These are phyloP conservation scores for Chaetura pelagica DNA, from an alignment of 2,113 vertebrate species.

Conservation along the genomic window DNA sequence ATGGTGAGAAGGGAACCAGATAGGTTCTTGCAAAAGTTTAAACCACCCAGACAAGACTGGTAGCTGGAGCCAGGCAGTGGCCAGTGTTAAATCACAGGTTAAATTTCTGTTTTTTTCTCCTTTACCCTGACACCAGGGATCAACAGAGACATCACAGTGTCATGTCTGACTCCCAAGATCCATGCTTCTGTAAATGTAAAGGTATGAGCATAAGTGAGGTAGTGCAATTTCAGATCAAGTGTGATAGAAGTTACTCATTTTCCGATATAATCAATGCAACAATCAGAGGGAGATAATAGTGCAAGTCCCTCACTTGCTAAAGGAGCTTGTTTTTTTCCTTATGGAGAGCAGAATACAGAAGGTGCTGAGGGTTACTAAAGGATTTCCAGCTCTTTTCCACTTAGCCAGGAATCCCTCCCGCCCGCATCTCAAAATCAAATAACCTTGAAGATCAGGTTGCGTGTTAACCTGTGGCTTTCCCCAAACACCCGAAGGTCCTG, in stretches of 20 bases:
- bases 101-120: neutral
- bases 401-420: neutral
- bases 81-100: conserved; percentile 28
- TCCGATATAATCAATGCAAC: conserved; percentile 51
- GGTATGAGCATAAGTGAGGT: conserved; percentile 17
- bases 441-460: neutral
- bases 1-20: neutral
- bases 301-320: neutral
- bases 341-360: neutral
- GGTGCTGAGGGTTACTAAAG: neutral
- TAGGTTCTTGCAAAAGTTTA: neutral
- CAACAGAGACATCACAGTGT: conserved; percentile 38
- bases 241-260: conserved; percentile 66
- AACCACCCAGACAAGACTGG: neutral
- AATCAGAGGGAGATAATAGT: conserved; percentile 13
- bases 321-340: neutral
- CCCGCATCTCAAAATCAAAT: neutral
- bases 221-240: conserved; percentile 46
- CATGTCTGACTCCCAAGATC: neutral
- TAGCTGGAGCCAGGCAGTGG: conserved; percentile 13
- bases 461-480: neutral
- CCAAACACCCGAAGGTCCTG: neutral
- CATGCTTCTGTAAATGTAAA: neutral
- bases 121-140: conserved; percentile 23
- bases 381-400: neutral